Evolutionary conservation across 30 jellyfish, hydroid and myxozoan genomes (phyloP), one percentile per base, ranked within the genome.

Genomic region (Sanderia malayensis): DNA sequence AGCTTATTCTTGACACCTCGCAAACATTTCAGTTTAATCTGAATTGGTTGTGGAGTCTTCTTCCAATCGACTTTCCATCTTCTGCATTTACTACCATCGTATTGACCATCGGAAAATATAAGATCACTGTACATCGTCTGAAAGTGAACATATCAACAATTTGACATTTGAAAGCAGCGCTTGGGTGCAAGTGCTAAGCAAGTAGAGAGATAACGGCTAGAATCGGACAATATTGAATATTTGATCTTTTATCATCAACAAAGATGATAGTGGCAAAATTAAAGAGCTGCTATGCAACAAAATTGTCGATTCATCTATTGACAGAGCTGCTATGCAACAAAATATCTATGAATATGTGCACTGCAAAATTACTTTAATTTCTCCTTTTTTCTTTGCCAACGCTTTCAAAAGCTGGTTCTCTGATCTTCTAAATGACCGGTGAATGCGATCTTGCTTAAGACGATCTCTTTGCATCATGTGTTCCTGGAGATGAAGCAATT

Each of bases 41-140:
- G 98, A 25, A 90, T 80, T 28, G 98, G 98, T 61, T 90, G 98
- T 19, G 98, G 95, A 0, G 98, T 86, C 47, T 85, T 83, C 58
- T 85, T 84, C 98, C 98, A 90, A 74, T 90, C 98, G 20, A 90
- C 94, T 70, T 90, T 90, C 98, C 98, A 90, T 20, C 98, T 58
- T 20, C 95, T 31, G 63, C 98, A 94, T 65, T 76, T 77, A 46
- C 98, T 84, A 1, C 98, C 98, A 4, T 93, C 98, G 32, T 90
- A 90, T 57, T 90, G 94, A n/a, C 96, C 96, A 67, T 90, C 98
- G 27, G 98, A 86, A 55, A 90, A 90, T 1, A 79, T 81, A 62
- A 90, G 67, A 67, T 90, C 98, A 52, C 98, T 96, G 59, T 90
- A 90, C 96, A 90, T 83, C 10, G 96, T 79, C 98, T 90, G 79